Base-by-base conservation (phyloP, 1,140 invertebrate genomes). In the Atopsyche davidsoni region DNA sequence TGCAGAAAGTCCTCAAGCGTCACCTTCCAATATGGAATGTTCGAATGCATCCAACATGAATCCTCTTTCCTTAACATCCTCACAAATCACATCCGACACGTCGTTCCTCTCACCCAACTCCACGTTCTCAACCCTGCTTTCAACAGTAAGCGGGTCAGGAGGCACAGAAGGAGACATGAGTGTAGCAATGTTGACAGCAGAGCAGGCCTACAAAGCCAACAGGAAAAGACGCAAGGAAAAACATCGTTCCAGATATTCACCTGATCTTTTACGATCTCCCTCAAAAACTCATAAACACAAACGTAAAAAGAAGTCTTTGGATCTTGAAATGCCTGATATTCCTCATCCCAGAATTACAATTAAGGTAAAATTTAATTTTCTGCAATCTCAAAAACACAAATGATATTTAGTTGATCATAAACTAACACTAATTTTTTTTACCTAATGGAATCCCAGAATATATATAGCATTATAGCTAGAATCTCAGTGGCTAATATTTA, bases 321-420 rank as follows among this genome's bases (percentile, higher is more conserved):
- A 87, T 61, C 64, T 79, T 32, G 81, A 83, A 53, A 76, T 73
- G 65, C 75, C 72, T 35, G 79, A 82, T 22, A 64, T 69, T 42
- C 74, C 79, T 48, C 82, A 82, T 72, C 80, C 80, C 50, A 79
- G 83, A 64, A 88, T 88, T 22, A 86, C 81, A 23, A 86, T 87
- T 48, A 86, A 86, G 70, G 85, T 87, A 70, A 53, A 31, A 9
- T 31, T 31, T 31, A 31, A 31, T 31, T 31, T 31, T n/a, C 9
- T n/a, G n/a, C n/a, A 9, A 9, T n/a, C n/a, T n/a, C n/a, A n/a
- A n/a, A n/a, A n/a, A n/a, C n/a, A n/a, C n/a, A n/a, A n/a, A n/a
- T n/a, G n/a, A n/a, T n/a, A n/a, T n/a, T n/a, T n/a, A n/a, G n/a
- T n/a, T n/a, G n/a, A n/a, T n/a, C n/a, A n/a, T n/a, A n/a, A n/a